Evolutionary conservation across 2,113 vertebrate genomes (phyloP), one percentile per base, ranked within the genome.

Genomic region (Melozone crissalis): DNA sequence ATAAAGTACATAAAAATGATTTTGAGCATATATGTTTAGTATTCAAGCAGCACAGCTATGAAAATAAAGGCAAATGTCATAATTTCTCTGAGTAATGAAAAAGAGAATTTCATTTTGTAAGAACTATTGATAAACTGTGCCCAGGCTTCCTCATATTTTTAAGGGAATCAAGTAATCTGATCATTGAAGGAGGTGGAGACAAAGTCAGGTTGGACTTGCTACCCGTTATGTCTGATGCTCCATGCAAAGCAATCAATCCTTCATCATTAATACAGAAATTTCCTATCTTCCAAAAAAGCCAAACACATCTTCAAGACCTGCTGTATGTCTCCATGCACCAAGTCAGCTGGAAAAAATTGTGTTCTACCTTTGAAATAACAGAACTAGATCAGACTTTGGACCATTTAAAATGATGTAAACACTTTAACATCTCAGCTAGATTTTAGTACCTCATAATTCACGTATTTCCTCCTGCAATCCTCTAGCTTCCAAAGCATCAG

Each of bases 1-100:
- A 24, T 77, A 59, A 92, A 91, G 59, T 76, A 84, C 30, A 87
- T 71, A 74, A 86, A 97, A 95, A 67, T 52, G 1, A 74, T 92
- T 92, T 90, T 80, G 75, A 90, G 76, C 28, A 28, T 46, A 35
- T 28, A 54, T n/a, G 33, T 59, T 94, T 89, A 84, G 67, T 69
- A 66, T 84, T 83, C 43, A 51, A 69, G 20, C 28, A 80, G 35
- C 78, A 74, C 61, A 95, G 33, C 35, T 87, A 63, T 9, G 13
- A 87, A 82, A 87, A 87, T 91, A 95, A 94, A 87, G 69, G 44
- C 84, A 92, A 90, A 84, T 24, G 47, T 81, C 5, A 54, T 91
- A 65, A 95, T 94, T 95, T 95, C 59, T 92, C 37, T 51, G n/a
- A 93, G 15, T 54, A 74, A 61, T 66, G 54, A 80, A 94, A 82